Percentiles rank a stretch among this genome's conserved stretches.
These are phyloP conservation scores for Taphrorychus bicolor DNA, from an alignment of 2,888 invertebrate species.

Conservation along the genomic window DNA sequence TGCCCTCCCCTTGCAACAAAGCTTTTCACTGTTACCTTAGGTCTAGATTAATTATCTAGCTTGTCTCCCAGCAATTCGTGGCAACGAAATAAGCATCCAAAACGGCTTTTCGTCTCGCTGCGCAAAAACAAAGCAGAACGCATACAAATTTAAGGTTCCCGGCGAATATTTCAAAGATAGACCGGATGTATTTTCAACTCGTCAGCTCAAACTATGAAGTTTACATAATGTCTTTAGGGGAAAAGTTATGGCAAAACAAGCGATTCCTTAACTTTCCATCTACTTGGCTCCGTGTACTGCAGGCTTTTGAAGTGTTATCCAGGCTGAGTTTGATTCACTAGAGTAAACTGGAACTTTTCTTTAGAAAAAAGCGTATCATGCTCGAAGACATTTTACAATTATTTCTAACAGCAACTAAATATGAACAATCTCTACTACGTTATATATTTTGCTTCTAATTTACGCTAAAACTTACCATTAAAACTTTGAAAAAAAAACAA, in stretches of 20 bases:
- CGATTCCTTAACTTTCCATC: constrained; percentile 6
- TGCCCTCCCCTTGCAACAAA: not conserved
- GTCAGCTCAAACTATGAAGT: not conserved
- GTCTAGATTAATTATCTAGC: constrained; percentile 5
- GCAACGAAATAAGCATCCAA: constrained; percentile 11
- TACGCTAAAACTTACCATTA: too few species aligned
- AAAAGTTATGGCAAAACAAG: constrained; percentile 4
- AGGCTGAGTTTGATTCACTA: not conserved
- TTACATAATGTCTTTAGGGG: constrained; percentile 6
- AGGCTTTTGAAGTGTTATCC: not conserved
- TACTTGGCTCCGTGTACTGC: not conserved
- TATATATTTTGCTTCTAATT: too few species aligned
- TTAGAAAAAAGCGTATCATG: not conserved
- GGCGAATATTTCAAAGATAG: constrained; percentile 4
- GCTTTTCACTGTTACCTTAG: constrained; percentile 5
- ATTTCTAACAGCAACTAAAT: too few species aligned
- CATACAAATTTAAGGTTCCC: constrained; percentile 8
- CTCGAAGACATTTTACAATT: too few species aligned
- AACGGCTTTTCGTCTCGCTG: constrained; percentile 8
- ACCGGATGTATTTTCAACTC: constrained; percentile 9
- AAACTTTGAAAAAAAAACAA: too few species aligned
- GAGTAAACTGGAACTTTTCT: not conserved
- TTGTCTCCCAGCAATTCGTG: constrained; percentile 10
- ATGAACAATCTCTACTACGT: too few species aligned
- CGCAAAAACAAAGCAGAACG: constrained; percentile 12